phyloP scores from a whole-genome alignment of 2,888 invertebrate genomes.

The Ennomos fuscantarius region DNA sequence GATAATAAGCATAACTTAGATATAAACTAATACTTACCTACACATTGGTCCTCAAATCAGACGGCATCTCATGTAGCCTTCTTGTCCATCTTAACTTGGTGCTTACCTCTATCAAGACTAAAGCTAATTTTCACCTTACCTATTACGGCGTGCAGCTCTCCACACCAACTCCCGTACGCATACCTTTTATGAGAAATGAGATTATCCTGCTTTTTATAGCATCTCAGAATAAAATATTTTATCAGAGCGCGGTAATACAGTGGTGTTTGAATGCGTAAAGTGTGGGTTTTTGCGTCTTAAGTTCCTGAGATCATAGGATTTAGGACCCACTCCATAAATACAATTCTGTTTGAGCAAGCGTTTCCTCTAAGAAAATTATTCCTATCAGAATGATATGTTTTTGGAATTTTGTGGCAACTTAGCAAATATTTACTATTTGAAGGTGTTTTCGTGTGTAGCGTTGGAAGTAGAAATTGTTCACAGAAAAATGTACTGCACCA shows the following conservation, averaged over 20 bases:
- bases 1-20: too few relatives aligned
- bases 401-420: not conserved
- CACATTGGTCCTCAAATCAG: too few relatives aligned
- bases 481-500: constrained; percentile 13
- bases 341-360: constrained; percentile 24
- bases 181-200: constrained; percentile 48
- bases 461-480: not conserved
- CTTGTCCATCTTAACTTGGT: too few relatives aligned
- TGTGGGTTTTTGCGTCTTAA: constrained; percentile 40
- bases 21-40: too few relatives aligned
- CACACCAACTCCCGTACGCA: constrained; percentile 24
- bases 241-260: constrained; percentile 34
- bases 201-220: constrained; percentile 51
- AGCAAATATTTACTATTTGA: too few relatives aligned
- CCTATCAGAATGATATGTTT: not conserved
- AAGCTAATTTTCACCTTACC: constrained; percentile 3
- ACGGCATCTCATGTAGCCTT: too few relatives aligned
- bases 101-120: too few relatives aligned
- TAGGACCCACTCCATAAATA: constrained; percentile 31
- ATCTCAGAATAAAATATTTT: constrained; percentile 35
- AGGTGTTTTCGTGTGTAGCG: too few relatives aligned
- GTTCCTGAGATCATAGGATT: constrained; percentile 35
- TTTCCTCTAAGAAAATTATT: constrained; percentile 22
- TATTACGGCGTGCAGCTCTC: constrained; percentile 6
- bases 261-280: constrained; percentile 37